phyloP scores from a whole-genome alignment of 2,888 invertebrate genomes.

The Hetaerina titia region DNA sequence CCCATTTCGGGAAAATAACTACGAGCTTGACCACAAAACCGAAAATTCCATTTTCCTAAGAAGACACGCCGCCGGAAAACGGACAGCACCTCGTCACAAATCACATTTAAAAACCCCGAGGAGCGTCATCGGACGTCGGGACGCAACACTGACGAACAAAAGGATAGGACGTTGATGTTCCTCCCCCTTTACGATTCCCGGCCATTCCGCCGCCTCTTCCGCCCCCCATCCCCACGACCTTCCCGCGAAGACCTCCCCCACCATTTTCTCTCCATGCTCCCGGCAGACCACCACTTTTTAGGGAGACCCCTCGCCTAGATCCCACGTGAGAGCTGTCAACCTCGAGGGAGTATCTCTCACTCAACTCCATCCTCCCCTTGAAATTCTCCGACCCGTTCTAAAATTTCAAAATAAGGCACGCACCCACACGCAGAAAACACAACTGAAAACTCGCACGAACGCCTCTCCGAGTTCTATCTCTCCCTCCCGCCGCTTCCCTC shows the following conservation, averaged over 20 bases:
- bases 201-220: not conserved
- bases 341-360: constrained; percentile 59
- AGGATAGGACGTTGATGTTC: not conserved
- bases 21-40: not conserved
- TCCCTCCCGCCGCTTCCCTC: not conserved
- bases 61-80: not conserved
- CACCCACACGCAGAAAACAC: not conserved
- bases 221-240: not conserved
- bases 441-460: not conserved
- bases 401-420: not conserved
- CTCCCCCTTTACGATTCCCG: not conserved
- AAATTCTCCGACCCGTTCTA: not conserved
- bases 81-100: not conserved
- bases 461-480: not conserved
- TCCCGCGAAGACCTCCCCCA: not conserved
- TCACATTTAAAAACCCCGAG: not conserved
- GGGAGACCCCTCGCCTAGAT: constrained; percentile 27
- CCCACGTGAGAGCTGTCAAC: constrained; percentile 53
- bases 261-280: not conserved
- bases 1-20: not conserved
- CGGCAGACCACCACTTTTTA: constrained; percentile 23
- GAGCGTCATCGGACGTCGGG: not conserved
- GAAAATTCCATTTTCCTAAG: not conserved
- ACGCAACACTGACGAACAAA: not conserved
- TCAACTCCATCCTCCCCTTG: not conserved